These are phyloP conservation scores for Apamea sordens DNA, from an alignment of 2,888 invertebrate genomes.

Conservation along the genomic window DNA sequence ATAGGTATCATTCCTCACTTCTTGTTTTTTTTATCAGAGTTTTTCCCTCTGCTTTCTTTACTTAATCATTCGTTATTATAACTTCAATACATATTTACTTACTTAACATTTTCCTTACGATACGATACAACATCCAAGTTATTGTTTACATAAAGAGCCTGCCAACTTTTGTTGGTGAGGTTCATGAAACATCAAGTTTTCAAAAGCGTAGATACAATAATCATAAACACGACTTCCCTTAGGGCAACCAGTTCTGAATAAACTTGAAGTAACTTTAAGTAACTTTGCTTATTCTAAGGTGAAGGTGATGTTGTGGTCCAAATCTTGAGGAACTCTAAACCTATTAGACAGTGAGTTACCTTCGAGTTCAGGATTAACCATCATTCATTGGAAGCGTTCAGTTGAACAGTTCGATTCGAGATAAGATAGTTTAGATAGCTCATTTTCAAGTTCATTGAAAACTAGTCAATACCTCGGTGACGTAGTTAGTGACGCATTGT, in stretches of 20 bases:
- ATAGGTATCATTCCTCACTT: too few relatives aligned
- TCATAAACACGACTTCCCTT: conserved; percentile 23
- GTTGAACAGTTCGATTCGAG: not conserved
- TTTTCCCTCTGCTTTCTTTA: not conserved
- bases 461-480: conserved; percentile 7
- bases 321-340: conserved; percentile 12
- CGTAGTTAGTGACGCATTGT: conserved; percentile 39
- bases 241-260: not conserved
- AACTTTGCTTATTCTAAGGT: conserved; percentile 23
- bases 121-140: conserved; percentile 25
- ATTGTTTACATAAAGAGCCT: conserved; percentile 48
- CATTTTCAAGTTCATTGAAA: conserved; percentile 32
- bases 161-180: conserved; percentile 21
- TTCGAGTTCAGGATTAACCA: conserved; percentile 7
- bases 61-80: not conserved
- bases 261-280: conserved; percentile 13
- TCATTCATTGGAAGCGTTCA: not conserved
- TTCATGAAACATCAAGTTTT: conserved; percentile 18
- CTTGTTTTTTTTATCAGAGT: not conserved
- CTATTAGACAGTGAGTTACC: conserved; percentile 14
- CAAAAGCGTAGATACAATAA: not conserved
- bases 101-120: not conserved
- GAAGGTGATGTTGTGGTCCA: conserved; percentile 7
- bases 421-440: conserved; percentile 16
- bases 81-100: not conserved